Base-by-base conservation (phyloP, 2,797 vertebrate species). In the Dryobates pubescens region DNA sequence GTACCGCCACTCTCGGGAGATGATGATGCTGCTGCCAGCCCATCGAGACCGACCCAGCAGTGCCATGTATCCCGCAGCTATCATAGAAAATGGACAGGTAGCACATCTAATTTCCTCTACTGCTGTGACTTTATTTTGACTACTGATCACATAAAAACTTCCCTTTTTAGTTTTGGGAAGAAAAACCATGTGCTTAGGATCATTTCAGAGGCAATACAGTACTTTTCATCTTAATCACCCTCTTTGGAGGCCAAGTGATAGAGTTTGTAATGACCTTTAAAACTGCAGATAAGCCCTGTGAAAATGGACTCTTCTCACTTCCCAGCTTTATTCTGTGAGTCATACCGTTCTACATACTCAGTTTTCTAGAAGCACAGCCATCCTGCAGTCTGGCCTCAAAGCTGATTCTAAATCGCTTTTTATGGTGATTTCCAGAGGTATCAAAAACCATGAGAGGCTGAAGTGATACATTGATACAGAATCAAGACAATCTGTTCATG, bases 81-180 rank as follows among this genome's bases (percentile, higher is more conserved):
- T 99, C 97, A 97, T 98, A 84, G 99, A 99, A 96, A 99, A 99
- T 0, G 99, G 99, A 97, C 99, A 99, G 98, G 99, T 99, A 98
- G 43, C 38, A 64, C 18, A 79, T 67, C 57, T 76, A 0, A 3
- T 20, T 51, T 22, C 22, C 26, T 45, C 41, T 30, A 2, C 3
- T 20, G 56, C 53, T 20, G 20, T 43, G 38, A 19, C 71, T 68
- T 58, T 22, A 11, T 17, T 64, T 89, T 69, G 71, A 27, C 53
- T 76, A 22, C 11, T 68, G 34, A 82, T 13, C 34, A 79, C 18
- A 45, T 86, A 47, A 65, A 68, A 62, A n/a, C 17, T 70, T 84
- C 51, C 5, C 12, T 56, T 64, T 72, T 56, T 38, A 29, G 30
- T 81, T 89, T 17, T 36, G 6, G n/a, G 53, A 93, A 89, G 47